Evolutionary conservation across 2,888 invertebrate genomes (phyloP), one percentile per base, ranked within the genome.

Genomic region (Andrena flavipes): DNA sequence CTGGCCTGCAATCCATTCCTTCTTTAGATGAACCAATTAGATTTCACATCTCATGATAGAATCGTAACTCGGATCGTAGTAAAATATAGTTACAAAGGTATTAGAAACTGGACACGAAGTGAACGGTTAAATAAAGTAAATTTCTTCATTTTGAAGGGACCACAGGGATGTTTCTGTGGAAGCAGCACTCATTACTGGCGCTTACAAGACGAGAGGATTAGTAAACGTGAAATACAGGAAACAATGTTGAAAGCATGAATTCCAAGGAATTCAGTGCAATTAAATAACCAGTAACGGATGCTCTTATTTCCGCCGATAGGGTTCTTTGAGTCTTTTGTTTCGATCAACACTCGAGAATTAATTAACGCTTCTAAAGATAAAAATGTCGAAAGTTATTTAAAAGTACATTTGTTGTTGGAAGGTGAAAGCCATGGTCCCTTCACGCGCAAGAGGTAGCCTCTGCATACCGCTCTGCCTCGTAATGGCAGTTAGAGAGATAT

Each of bases 281-380:
- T 62, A 35, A 71, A 56, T 23, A 26, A 35, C 33, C 56, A 56
- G 51, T 54, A 69, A 56, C 33, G 23, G 26, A 29, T 33, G 51
- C 7, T 13, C 2, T 30, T 23, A 42, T 10, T 49, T 5, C 13
- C 23, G 13, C 48, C 29, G 16, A 48, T 13, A 42, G 20, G 29
- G 23, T 59, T 30, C 13, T 59, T 30, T 8, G 42, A 74, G 35
- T 48, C 48, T 33, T 23, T 23, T 6, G 23, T 16, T 26, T 13
- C 73, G 16, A 26, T 67, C 30, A 30, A 20, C 42, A 67, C 26
- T 82, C 33, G 35, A 59, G 59, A 82, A 82, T 76, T 76, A 82
- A 82, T 82, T 82, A 82, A 48, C 54, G 13, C 29, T n/a, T 30
- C 42, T n/a, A 56, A 70, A 23, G 64, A 13, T 10, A 3, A 33